A percentile compares a stretch with the other conserved stretches of the same genome.
These are phyloP conservation scores for Sacculina carcini DNA, from an alignment of 2,888 invertebrate genomes.

Conservation along the genomic window DNA sequence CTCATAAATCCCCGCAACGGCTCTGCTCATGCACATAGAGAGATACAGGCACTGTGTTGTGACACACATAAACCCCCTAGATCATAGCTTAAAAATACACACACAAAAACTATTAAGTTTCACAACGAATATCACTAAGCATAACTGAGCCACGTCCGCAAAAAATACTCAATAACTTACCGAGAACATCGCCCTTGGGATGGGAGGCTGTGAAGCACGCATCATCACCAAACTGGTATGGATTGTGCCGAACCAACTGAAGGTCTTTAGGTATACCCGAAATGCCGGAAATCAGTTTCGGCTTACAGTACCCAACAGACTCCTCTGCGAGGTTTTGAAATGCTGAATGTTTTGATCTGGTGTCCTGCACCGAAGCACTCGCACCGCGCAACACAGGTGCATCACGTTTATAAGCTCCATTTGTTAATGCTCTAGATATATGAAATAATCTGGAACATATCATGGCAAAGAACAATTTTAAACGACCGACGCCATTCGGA, in stretches of 20 bases:
- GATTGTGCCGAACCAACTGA: not conserved
- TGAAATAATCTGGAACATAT: no score
- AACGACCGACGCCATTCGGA: no score
- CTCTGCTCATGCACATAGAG: no score
- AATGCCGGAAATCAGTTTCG: not conserved
- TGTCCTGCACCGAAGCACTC: not conserved
- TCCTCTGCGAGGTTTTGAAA: not conserved
- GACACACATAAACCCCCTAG: no score
- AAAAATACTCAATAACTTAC: no score
- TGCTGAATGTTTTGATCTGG: not conserved
- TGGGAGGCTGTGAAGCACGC: constrained; percentile 66
- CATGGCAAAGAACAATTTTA: no score
- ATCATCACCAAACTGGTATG: constrained; percentile 64
- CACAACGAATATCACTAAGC: no score
- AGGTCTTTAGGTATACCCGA: not conserved
- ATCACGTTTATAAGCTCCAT: constrained; percentile 10
- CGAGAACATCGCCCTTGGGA: constrained; percentile 68
- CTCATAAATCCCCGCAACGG: no score
- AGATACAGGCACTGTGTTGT: no score
- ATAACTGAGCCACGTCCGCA: no score
- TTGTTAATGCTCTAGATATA: constrained; percentile 12
- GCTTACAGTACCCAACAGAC: not conserved
- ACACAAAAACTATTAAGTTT: no score
- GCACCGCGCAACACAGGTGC: not conserved
- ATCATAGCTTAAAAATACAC: no score